Evolutionary conservation across 2,888 invertebrate species (phyloP).

Genomic region (Cephus rjabovi): DNA sequence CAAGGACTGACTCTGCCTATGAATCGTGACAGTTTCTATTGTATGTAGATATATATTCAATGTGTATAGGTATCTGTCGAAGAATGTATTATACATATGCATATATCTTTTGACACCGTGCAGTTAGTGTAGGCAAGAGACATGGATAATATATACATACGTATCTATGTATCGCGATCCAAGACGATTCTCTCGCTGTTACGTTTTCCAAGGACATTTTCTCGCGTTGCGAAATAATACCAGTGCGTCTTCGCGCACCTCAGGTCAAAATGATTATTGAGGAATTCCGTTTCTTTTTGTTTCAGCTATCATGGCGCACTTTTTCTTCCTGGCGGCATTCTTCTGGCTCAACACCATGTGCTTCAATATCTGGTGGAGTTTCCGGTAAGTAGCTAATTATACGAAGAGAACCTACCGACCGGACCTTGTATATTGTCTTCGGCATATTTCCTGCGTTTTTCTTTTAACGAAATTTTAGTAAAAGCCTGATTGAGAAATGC

Average conservation of each 20-base stretch:
- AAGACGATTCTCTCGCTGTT: constrained; percentile 13
- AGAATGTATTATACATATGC: not conserved
- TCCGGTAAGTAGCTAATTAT: constrained; percentile 74
- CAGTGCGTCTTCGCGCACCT: not conserved
- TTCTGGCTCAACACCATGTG: constrained; percentile 96
- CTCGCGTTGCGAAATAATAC: not conserved
- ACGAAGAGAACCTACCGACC: not conserved
- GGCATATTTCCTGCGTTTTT: not conserved
- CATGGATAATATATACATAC: not conserved
- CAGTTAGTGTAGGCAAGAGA: too few relatives aligned
- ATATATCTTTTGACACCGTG: not conserved
- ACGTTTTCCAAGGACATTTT: constrained; percentile 6
- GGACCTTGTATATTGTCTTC: not conserved
- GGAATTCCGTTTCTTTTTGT: constrained; percentile 51
- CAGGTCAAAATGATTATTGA: constrained; percentile 8
- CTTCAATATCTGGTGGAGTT: constrained; percentile 96
- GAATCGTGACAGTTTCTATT: not conserved
- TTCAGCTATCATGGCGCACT: constrained; percentile 86
- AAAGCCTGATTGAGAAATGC: not conserved
- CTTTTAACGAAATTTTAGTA: not conserved
- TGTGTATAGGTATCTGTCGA: not conserved
- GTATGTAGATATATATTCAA: not conserved
- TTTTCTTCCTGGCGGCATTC: constrained; percentile 90
- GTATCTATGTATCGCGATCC: not conserved
- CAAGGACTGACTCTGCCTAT: not conserved